Base-by-base conservation (phyloP, 1,140 invertebrate genomes). In the Plodia interpunctella region DNA sequence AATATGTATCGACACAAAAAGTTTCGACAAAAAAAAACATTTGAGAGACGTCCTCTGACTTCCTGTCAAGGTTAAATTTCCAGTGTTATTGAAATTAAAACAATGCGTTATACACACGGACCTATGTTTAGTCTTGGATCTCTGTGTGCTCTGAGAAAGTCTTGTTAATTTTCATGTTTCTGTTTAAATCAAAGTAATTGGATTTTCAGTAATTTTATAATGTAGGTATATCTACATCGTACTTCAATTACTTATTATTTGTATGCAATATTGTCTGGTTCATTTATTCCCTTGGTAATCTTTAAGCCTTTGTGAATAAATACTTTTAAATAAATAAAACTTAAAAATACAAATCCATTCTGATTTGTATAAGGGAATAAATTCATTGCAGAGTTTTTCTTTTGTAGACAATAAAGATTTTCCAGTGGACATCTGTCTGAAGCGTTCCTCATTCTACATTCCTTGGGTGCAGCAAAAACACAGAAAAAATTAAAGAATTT, bases 1-100 rank as follows among this genome's bases (percentile, higher is more conserved):
- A 83, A 76, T 77, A 80, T 78, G 70, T 82, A 76, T 79, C 63
- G 62, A 73, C 65, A 73, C 72, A 84, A 87, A 84, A 87, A 82
- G 66, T 72, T 64, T 59, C 58, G 63, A 58, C 61, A 70, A 74
- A 79, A 84, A 83, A 77, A 75, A 69, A 72, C 66, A 70, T 70
- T 68, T 63, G 55, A 71, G 55, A 71, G 60, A 28, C 67, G 77
- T 79, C 78, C 80, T 80, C 75, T 76, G 74, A 65, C 56, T 63
- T 61, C 61, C 60, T 50, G 55, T 74, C 72, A 82, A 86, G 78
- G 80, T 83, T 72, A 65, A 52, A 60, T 70, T 71, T 80, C 57
- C 62, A 67, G 57, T 74, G 65, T 73, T 78, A 75, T 72, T 76
- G 62, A 70, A 70, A 72, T 57, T 62, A 72, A 76, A 74, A 74